Evolutionary conservation across 2,113 vertebrate genomes (phyloP).

Genomic region (Xiphorhynchus elegans): DNA sequence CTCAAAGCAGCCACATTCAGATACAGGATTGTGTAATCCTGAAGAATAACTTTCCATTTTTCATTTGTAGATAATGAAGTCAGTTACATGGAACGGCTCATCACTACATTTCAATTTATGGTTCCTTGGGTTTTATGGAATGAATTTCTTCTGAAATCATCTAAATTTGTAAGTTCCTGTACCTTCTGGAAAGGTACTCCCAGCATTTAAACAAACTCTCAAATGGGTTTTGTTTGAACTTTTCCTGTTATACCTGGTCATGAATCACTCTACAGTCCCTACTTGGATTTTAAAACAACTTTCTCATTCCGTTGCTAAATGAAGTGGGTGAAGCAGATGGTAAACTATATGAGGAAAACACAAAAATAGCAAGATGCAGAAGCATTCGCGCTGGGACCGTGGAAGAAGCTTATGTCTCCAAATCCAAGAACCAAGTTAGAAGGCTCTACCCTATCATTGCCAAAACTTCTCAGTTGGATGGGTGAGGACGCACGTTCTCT

Average conservation of each 20-base stretch:
- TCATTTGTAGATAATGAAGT: neutral
- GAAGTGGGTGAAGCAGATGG: neutral
- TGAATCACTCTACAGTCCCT: neutral
- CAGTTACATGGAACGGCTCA: neutral
- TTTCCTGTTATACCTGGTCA: neutral
- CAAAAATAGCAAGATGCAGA: conserved; percentile 8
- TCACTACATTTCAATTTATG: neutral
- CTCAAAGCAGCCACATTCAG: neutral
- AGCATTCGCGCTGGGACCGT: neutral
- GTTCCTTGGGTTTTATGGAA: neutral
- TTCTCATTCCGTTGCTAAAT: neutral
- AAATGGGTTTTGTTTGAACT: neutral
- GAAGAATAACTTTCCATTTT: neutral
- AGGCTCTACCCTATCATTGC: neutral
- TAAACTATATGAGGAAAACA: neutral
- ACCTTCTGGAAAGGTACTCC: neutral
- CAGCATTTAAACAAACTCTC: neutral
- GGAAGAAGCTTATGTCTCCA: neutral
- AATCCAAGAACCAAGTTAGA: neutral
- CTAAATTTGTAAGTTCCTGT: neutral
- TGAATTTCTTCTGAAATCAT: neutral
- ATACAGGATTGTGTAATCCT: neutral
- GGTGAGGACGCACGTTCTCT: neutral
- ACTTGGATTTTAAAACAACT: neutral
- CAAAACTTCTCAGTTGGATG: neutral